Evolutionary conservation across 2,888 invertebrate species (phyloP).

Genomic region (Athetis lepigone): DNA sequence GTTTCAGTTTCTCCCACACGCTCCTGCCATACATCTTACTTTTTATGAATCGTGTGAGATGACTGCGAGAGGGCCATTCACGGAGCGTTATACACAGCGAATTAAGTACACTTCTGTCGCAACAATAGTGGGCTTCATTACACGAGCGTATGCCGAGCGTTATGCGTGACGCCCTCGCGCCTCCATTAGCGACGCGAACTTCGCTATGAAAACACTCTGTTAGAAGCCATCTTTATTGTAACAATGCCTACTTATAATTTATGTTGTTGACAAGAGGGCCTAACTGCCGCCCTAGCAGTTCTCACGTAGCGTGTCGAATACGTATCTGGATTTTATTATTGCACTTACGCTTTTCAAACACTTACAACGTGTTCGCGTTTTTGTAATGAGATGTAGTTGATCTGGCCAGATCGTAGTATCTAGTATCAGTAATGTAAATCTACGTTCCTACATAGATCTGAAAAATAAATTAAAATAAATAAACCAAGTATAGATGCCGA

Average conservation of each 20-base stretch:
- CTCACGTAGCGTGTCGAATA: slow-evolving; percentile 74
- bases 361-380: slow-evolving; percentile 34
- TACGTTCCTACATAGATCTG: neutral
- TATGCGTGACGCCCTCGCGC: slow-evolving; percentile 85
- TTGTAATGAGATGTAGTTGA: neutral
- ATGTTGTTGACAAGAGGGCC: slow-evolving; percentile 86
- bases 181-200: slow-evolving; percentile 83
- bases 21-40: slow-evolving; percentile 65
- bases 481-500: slow-evolving; percentile 16
- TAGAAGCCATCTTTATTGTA: slow-evolving; percentile 82
- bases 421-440: neutral
- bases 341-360: slow-evolving; percentile 57
- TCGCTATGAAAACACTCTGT: slow-evolving; percentile 86
- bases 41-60: slow-evolving; percentile 73
- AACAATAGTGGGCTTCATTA: slow-evolving; percentile 89
- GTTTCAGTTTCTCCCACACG: slow-evolving; percentile 49
- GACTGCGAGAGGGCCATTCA: slow-evolving; percentile 68
- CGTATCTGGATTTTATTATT: slow-evolving; percentile 83
- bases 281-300: slow-evolving; percentile 76
- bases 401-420: slow-evolving; percentile 11
- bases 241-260: slow-evolving; percentile 87
- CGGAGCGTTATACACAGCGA: slow-evolving; percentile 76
- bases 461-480: slow-evolving; percentile 6
- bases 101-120: slow-evolving; percentile 84
- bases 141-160: slow-evolving; percentile 85